Evolutionary conservation across 1,140 invertebrate genomes (phyloP), one percentile per base, ranked within the genome.

Genomic region (Stegodyphus dumicola): DNA sequence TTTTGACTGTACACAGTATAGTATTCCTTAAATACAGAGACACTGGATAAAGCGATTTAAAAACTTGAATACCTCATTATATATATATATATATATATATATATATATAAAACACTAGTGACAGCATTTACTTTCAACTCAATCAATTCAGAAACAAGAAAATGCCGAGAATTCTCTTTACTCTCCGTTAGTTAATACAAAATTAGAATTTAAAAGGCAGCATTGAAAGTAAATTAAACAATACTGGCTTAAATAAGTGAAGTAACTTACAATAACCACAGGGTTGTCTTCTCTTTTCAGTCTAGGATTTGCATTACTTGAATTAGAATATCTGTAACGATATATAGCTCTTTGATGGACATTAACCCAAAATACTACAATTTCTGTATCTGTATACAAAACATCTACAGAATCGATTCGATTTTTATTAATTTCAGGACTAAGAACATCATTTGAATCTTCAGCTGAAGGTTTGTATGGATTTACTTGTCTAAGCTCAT

Each of bases 401-500:
- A 90, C 76, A 76, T 90, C 90, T 10, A 90, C 83, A 6, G 90
- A 88, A 33, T 89, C 88, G 11, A 90, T 89, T 4, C 85, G 87
- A 52, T 80, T 88, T 10, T 70, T 84, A n/a, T 86, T 80, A 33
- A 67, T 18, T 15, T 75, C 70, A 17, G 87, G 70, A 15, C 67
- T 48, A 7, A 88, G 54, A 88, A 91, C 65, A 91, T 88, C 88
- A 89, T 90, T 52, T 88, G 85, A 17, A 52, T 88, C 87, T 33
- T 83, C 65, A 49, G 56, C 91, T 87, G 92, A 92, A 73, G 92
- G 90, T 87, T 94, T 93, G 86, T 93, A 93, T 0, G 93, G 93
- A 76, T 93, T 92, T 66, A 94, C 91, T 53, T 93, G 90, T 9
- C 92, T 89, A 60, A 95, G 90, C 89, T 94, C 93, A 79, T 93